Evolutionary conservation across 1,140 invertebrate species (phyloP), one percentile per base, ranked within the genome.

Genomic region (Asobara japonica): DNA sequence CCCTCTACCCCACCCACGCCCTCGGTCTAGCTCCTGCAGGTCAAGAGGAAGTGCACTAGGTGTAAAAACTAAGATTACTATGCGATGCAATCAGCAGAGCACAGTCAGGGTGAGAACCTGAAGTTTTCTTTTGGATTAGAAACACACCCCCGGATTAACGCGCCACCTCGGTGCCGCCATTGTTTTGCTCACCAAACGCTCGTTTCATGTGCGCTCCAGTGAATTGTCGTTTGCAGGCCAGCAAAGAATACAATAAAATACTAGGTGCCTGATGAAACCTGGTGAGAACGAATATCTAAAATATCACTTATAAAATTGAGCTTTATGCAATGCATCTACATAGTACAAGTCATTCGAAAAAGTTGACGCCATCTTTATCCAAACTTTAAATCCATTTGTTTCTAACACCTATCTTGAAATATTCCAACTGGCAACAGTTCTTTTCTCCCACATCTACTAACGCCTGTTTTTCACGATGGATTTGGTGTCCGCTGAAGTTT

Each of bases 11-110:
- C 22, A 64, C 22, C 20, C 25, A 38, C 41, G 38, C 10, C 38
- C 18, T 25, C 41, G 11, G 61, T 38, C 29, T 30, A 27, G 16
- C 60, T 65, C 11, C 41, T 45, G 22, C 61, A 73, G 51, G 41
- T 38, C 62, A 51, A 70, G 60, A 65, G 70, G 62, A 65, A 70
- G 41, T 31, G 60, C 30, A 48, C 65, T 36, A 11, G 45, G 33
- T 67, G 66, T 74, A 76, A 76, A 76, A 76, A 76, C 69, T 70
- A 74, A 76, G 75, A 76, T 76, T 76, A 76, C 75, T 38, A 72
- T 71, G 74, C 70, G 68, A 76, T 76, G 72, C 75, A 76, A 76
- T 76, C 75, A 76, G 70, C 67, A 30, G 30, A 30, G 56, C 29
- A 31, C 61, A 30, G 31, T 8, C 7, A 20, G 65, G 27, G 66